phyloP scores from a whole-genome alignment of 2,888 invertebrate species.

The Eulithis testata region DNA sequence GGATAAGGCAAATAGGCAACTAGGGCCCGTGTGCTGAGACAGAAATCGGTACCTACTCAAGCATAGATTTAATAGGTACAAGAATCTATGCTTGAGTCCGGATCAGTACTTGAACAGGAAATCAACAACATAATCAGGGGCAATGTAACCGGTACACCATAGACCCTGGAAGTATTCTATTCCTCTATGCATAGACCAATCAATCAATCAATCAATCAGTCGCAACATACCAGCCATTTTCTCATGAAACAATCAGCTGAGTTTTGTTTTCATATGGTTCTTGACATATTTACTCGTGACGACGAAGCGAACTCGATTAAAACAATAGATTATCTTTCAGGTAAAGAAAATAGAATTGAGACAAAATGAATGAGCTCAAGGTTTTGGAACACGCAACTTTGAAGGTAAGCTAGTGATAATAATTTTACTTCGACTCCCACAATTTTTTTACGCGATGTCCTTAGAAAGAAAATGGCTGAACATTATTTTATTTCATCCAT shows the following conservation, averaged over 20 bases:
- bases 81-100: too few relatives aligned
- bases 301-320: neutral
- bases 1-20: too few relatives aligned
- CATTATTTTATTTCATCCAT: neutral
- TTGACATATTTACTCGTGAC: neutral
- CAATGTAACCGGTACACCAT: too few relatives aligned
- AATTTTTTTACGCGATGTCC: slow-evolving; percentile 21
- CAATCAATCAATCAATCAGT: too few relatives aligned
- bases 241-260: slow-evolving; percentile 69
- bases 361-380: slow-evolving; percentile 94
- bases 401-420: slow-evolving; percentile 86
- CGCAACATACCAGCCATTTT: neutral
- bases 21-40: too few relatives aligned
- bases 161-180: too few relatives aligned
- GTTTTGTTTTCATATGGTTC: slow-evolving; percentile 75
- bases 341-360: slow-evolving; percentile 26
- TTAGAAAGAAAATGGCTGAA: slow-evolving; percentile 36
- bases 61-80: too few relatives aligned
- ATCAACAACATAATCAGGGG: too few relatives aligned
- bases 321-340: slow-evolving; percentile 9
- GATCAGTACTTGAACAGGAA: too few relatives aligned
- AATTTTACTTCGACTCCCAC: neutral
- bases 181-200: too few relatives aligned
- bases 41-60: too few relatives aligned
- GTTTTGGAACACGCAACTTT: slow-evolving; percentile 97